Percentiles rank a stretch among this genome's conserved stretches.
These are phyloP conservation scores for Drosophila lacicola DNA, from an alignment of 2,888 invertebrate species.

Conservation along the genomic window DNA sequence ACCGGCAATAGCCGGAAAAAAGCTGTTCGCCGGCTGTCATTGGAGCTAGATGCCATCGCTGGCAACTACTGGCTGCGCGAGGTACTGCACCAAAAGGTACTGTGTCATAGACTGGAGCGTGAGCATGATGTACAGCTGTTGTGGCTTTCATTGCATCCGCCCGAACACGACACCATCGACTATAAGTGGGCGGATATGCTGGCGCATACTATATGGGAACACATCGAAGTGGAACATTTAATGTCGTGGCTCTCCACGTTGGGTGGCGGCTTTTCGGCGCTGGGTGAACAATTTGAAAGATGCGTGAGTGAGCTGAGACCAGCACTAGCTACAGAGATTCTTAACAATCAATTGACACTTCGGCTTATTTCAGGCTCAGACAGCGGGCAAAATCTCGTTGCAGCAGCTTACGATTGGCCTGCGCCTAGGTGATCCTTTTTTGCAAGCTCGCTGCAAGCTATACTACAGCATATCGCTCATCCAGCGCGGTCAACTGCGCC, in stretches of 20 bases:
- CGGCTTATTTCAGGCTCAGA: slow-evolving; percentile 89
- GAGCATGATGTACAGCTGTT: slow-evolving; percentile 61
- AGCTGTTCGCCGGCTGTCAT: slow-evolving; percentile 47
- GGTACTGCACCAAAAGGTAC: slow-evolving; percentile 64
- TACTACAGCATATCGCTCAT: slow-evolving; percentile 95
- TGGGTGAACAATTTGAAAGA: slow-evolving; percentile 93
- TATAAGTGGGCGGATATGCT: slow-evolving; percentile 88
- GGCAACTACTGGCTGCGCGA: slow-evolving; percentile 78
- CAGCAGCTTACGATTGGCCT: slow-evolving; percentile 93
- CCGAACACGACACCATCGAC: slow-evolving; percentile 88
- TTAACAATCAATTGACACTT: neutral
- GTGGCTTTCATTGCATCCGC: slow-evolving; percentile 86
- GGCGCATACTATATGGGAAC: slow-evolving; percentile 86
- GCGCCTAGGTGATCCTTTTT: slow-evolving; percentile 92
- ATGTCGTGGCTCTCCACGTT: slow-evolving; percentile 98
- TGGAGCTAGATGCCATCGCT: slow-evolving; percentile 72
- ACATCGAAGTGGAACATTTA: slow-evolving; percentile 92
- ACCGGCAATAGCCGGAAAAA: slow-evolving; percentile 13
- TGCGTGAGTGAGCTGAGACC: slow-evolving; percentile 88
- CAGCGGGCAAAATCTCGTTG: slow-evolving; percentile 94
- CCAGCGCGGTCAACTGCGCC: slow-evolving; percentile 90
- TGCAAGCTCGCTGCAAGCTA: slow-evolving; percentile 93
- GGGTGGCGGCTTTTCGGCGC: slow-evolving; percentile 97
- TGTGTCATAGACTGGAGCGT: slow-evolving; percentile 51
- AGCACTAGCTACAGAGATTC: neutral